A percentile compares a stretch with the other conserved stretches of the same genome.
Conservation (phyloP, 2,888 invertebrate genomes). For the Sphaerophoria taeniata region DNA sequence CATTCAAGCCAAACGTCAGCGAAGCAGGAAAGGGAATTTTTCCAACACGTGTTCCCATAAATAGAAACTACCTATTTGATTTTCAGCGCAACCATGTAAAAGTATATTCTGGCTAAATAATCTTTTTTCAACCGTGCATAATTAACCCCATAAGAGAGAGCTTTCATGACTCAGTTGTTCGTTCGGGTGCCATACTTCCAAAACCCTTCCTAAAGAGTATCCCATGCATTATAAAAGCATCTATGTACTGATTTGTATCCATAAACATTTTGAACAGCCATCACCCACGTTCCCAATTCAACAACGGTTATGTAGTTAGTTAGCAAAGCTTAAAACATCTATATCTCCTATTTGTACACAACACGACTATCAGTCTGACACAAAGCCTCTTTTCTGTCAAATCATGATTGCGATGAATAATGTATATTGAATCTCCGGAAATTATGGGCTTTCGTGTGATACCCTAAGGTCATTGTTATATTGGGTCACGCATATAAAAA, state of each 20-base stretch:
- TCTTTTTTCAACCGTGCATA: conserved; percentile 18
- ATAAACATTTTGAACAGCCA: conserved; percentile 20
- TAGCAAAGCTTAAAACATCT: conserved; percentile 16
- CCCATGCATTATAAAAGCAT: conserved; percentile 56
- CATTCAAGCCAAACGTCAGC: too few relatives aligned
- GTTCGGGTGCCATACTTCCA: neutral
- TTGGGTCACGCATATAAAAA: conserved; percentile 31
- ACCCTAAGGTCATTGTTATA: conserved; percentile 52
- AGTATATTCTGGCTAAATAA: conserved; percentile 8
- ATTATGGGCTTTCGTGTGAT: conserved; percentile 57
- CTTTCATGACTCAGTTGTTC: conserved; percentile 46
- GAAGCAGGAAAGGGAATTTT: neutral
- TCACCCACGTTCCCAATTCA: conserved; percentile 1
- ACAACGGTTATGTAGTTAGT: conserved; percentile 12
- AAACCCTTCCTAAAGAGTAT: conserved; percentile 41
- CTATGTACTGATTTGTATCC: conserved; percentile 57
- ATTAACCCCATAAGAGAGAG: neutral
- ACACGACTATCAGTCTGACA: conserved; percentile 37
- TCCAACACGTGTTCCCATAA: conserved; percentile 27
- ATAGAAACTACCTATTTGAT: conserved; percentile 19
- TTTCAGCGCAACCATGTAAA: conserved; percentile 17
- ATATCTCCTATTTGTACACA: conserved; percentile 8
- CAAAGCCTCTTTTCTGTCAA: conserved; percentile 60
- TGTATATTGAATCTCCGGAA: conserved; percentile 64
- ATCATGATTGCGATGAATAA: conserved; percentile 67